These are phyloP conservation scores for Stomorhina lunata DNA, from an alignment of 2,888 invertebrate genomes.

Conservation along the genomic window DNA sequence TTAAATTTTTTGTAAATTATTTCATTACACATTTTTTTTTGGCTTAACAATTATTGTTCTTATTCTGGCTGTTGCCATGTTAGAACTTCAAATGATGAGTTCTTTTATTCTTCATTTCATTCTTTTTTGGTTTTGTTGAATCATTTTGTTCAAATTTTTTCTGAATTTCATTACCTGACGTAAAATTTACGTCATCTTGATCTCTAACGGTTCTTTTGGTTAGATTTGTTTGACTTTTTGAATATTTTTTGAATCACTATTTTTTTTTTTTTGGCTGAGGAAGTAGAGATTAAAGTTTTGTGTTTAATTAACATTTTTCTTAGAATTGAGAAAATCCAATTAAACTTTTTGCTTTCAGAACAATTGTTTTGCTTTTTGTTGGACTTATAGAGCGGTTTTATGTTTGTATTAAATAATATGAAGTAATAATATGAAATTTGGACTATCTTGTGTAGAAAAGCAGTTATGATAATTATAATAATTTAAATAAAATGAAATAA, in stretches of 20 bases:
- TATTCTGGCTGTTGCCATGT: conserved; percentile 67
- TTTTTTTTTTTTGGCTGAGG: neutral
- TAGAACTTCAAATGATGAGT: neutral
- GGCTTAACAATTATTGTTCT: conserved; percentile 25
- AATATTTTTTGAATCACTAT: neutral
- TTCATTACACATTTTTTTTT: neutral
- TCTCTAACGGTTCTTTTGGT: conserved; percentile 69
- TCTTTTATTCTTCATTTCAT: neutral
- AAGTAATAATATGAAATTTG: neutral
- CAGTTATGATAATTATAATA: neutral
- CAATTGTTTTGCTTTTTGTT: neutral
- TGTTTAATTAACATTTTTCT: conserved; percentile 9
- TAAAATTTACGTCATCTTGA: conserved; percentile 74
- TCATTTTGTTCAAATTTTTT: conserved; percentile 7
- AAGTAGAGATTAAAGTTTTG: conserved; percentile 31
- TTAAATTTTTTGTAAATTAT: neutral
- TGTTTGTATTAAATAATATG: neutral
- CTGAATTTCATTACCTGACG: conserved; percentile 69
- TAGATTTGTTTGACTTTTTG: neutral
- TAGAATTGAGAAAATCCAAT: conserved; percentile 16
- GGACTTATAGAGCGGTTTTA: neutral
- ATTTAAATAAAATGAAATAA: neutral
- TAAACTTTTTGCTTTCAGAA: neutral
- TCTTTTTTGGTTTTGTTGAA: conserved; percentile 20
- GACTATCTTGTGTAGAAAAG: neutral